Evolutionary conservation across 2,113 vertebrate species (phyloP).

Genomic region (Chionis minor): DNA sequence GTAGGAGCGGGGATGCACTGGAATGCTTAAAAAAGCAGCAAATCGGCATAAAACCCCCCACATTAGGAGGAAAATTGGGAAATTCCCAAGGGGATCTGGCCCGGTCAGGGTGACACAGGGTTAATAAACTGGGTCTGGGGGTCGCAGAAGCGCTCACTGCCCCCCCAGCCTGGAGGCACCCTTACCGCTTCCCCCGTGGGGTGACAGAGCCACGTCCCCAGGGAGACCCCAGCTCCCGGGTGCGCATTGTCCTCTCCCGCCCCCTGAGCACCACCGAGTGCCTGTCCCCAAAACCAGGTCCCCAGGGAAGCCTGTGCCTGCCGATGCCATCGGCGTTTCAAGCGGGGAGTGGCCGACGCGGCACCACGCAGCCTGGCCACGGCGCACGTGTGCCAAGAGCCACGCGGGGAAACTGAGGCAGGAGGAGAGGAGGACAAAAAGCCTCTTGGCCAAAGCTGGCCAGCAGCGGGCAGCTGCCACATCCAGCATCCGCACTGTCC

Average conservation of each 20-base stretch:
- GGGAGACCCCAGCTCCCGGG: neutral
- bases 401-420: neutral
- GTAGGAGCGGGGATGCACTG: fast-evolving
- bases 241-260: fast-evolving
- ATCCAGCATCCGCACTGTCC: fast-evolving
- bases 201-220: neutral
- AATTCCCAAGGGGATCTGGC: neutral
- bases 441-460: neutral
- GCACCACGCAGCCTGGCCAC: neutral
- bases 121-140: fast-evolving
- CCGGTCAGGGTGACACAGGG: fast-evolving
- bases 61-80: fast-evolving
- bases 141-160: fast-evolving
- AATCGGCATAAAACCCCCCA: neutral
- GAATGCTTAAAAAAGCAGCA: neutral
- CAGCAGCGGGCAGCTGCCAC: too few relatives aligned
- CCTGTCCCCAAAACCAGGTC: neutral
- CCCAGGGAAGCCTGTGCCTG: neutral
- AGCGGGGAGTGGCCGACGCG: neutral
- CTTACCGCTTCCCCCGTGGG: fast-evolving
- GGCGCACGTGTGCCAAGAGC: neutral
- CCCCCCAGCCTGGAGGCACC: neutral
- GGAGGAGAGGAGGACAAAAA: too few relatives aligned
- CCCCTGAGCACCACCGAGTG: neutral
- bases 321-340: neutral